These are phyloP conservation scores for Nematopogon swammerdamellus DNA, from an alignment of 2,888 invertebrate genomes.

Conservation along the genomic window DNA sequence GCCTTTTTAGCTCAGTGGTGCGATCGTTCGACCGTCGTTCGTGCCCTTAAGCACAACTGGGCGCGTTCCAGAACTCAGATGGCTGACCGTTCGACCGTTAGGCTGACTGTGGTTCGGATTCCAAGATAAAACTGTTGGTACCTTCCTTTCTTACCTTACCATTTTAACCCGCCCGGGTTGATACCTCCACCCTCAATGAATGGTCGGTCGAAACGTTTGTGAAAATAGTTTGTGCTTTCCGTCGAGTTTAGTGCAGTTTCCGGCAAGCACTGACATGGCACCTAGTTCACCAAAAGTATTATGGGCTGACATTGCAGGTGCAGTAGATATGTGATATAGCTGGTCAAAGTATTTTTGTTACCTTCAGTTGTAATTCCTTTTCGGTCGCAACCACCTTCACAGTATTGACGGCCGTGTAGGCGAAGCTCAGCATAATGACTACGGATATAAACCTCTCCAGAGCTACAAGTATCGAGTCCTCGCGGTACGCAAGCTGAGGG, in stretches of 20 bases:
- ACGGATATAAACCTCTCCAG: conserved; percentile 71
- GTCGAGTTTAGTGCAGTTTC: too few relatives aligned
- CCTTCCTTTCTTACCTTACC: not conserved
- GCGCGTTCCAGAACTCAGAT: too few relatives aligned
- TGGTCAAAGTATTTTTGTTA: conserved; percentile 20
- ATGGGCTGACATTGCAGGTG: too few relatives aligned
- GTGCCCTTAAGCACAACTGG: too few relatives aligned
- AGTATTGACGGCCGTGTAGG: conserved; percentile 77
- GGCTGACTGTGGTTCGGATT: not conserved
- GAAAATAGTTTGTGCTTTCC: not conserved
- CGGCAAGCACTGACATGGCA: too few relatives aligned
- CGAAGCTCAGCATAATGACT: conserved; percentile 78
- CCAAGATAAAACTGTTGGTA: not conserved
- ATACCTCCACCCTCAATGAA: not conserved
- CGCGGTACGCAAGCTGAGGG: conserved; percentile 69
- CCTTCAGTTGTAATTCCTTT: conserved; percentile 75
- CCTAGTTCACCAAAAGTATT: too few relatives aligned
- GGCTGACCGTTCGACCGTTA: too few relatives aligned
- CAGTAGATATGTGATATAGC: too few relatives aligned
- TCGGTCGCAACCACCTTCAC: conserved; percentile 72
- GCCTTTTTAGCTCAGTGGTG: too few relatives aligned
- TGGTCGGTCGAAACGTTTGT: not conserved
- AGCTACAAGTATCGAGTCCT: conserved; percentile 66
- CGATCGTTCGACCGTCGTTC: too few relatives aligned
- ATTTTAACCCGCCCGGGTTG: not conserved